These are phyloP conservation scores for Tauraco erythrolophus DNA, from an alignment of 2,113 vertebrate genomes.

Conservation along the genomic window DNA sequence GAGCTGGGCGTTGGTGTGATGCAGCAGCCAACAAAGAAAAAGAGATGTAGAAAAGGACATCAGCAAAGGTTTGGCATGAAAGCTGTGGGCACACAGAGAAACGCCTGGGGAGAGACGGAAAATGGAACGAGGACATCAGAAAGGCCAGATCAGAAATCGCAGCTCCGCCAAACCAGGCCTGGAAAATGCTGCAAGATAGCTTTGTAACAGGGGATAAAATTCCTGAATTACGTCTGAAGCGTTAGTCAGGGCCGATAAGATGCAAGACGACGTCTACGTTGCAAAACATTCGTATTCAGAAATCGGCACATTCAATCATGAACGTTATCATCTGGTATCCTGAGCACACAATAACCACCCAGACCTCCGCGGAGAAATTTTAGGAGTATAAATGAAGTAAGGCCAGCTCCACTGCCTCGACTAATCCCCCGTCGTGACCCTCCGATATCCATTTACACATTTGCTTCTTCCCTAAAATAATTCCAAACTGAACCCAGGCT, in stretches of 20 bases:
- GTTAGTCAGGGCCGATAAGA: neutral
- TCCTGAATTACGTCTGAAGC: fast-evolving
- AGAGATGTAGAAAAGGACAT: neutral
- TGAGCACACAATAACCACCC: neutral
- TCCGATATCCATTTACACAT: neutral
- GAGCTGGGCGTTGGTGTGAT: neutral
- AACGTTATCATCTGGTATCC: neutral
- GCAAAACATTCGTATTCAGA: neutral
- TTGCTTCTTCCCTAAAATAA: constrained; percentile 42
- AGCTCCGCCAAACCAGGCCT: neutral
- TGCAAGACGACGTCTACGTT: fast-evolving
- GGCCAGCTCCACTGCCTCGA: neutral
- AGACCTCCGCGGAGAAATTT: neutral
- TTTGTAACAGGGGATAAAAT: neutral
- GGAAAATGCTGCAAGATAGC: neutral
- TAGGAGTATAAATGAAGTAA: neutral
- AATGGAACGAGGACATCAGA: neutral
- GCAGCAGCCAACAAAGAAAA: no score
- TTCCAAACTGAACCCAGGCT: constrained; percentile 30
- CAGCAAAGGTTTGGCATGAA: neutral
- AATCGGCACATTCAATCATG: neutral
- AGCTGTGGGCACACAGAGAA: neutral
- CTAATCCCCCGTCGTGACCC: constrained; percentile 7
- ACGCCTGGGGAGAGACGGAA: fast-evolving
- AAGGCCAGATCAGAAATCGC: fast-evolving